Evolutionary conservation across 1,140 invertebrate genomes (phyloP).

Genomic region (Trigoniulus corallinus): DNA sequence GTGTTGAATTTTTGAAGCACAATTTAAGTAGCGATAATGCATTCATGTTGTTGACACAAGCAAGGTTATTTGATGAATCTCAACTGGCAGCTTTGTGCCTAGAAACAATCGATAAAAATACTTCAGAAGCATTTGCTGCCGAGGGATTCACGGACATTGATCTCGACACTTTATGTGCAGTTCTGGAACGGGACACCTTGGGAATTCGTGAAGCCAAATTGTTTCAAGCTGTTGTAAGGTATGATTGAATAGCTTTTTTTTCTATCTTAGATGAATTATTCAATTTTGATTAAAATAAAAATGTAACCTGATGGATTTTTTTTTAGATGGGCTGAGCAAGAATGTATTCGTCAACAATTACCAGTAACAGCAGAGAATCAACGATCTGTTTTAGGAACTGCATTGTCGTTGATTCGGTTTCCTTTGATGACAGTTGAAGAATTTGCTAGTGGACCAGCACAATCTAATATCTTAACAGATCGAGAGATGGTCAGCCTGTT

Average conservation of each 20-base stretch:
- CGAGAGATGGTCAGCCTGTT: constrained; percentile 46
- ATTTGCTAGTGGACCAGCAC: constrained; percentile 63
- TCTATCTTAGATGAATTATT: neutral
- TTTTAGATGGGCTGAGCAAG: constrained; percentile 57
- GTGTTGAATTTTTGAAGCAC: constrained; percentile 65
- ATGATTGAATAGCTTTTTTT: constrained; percentile 7
- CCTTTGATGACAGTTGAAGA: constrained; percentile 76
- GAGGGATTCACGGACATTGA: constrained; percentile 81
- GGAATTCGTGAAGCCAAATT: constrained; percentile 63
- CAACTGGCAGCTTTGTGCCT: constrained; percentile 59
- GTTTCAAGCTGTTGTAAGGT: constrained; percentile 43
- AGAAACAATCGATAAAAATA: constrained; percentile 72
- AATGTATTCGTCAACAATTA: constrained; percentile 48
- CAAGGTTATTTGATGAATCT: constrained; percentile 64
- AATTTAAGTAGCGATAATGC: constrained; percentile 68
- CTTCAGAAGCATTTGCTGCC: constrained; percentile 57
- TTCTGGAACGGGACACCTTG: constrained; percentile 65
- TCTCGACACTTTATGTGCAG: constrained; percentile 56
- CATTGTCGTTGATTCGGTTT: constrained; percentile 58
- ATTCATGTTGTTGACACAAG: constrained; percentile 61
- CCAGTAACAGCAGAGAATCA: constrained; percentile 50
- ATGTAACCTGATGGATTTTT: neutral
- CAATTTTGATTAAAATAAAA: neutral
- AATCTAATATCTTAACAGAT: constrained; percentile 55
- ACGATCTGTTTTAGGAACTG: constrained; percentile 43